Evolutionary conservation across 2,888 invertebrate species (phyloP).

Genomic region (Cantharis nigra): DNA sequence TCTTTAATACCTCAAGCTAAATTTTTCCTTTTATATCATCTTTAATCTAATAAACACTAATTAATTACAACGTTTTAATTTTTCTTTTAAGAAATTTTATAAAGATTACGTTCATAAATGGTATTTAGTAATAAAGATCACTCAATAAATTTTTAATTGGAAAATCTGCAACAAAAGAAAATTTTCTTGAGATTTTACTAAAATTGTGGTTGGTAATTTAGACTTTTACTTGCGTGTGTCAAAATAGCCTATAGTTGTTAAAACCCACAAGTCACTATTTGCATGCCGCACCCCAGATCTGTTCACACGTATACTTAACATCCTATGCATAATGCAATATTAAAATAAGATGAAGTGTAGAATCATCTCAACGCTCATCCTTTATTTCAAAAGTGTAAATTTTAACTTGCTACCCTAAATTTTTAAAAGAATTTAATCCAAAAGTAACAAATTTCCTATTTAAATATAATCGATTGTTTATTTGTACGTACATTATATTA

Average conservation of each 20-base stretch:
- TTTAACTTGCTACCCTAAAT: neutral
- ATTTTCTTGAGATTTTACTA: neutral
- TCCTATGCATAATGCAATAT: constrained; percentile 34
- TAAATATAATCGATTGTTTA: neutral
- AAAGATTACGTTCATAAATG: neutral
- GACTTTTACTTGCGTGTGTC: constrained; percentile 33
- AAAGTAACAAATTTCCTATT: neutral
- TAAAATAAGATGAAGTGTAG: constrained; percentile 23
- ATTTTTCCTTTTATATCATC: constrained; percentile 19
- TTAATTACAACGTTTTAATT: constrained; percentile 20
- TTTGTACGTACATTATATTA: neutral
- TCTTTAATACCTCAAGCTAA: constrained; percentile 11
- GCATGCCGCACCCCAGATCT: constrained; percentile 28
- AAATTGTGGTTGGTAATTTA: constrained; percentile 24
- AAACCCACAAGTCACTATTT: constrained; percentile 25
- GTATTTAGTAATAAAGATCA: neutral
- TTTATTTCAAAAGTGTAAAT: neutral
- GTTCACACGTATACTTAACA: constrained; percentile 31
- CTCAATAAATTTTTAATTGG: neutral
- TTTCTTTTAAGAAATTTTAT: neutral
- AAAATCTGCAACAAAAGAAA: neutral
- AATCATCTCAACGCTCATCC: constrained; percentile 2
- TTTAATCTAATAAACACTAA: constrained; percentile 26
- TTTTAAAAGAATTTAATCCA: neutral
- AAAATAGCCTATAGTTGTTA: constrained; percentile 29